A percentile compares a stretch with the other conserved stretches of the same genome.
These are phyloP conservation scores for Plutomurus gul DNA, from an alignment of 1,140 invertebrate species.

Conservation along the genomic window DNA sequence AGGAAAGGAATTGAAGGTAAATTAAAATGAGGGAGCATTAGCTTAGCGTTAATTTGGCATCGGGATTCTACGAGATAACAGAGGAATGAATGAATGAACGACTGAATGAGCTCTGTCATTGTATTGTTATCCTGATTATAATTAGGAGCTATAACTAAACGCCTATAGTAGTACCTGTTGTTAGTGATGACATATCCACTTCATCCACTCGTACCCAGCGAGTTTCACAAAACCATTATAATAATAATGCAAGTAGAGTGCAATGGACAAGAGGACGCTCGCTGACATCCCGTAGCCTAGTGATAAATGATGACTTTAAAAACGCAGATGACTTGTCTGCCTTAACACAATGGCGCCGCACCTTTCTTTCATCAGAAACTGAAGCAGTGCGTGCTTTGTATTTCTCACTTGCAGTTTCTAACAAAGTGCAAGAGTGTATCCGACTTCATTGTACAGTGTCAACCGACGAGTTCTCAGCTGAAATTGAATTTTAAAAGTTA, in stretches of 20 bases:
- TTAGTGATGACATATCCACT: neutral
- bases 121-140: constrained; percentile 14
- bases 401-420: too few relatives aligned
- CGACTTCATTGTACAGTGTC: too few relatives aligned
- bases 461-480: too few relatives aligned
- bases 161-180: constrained; percentile 11
- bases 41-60: constrained; percentile 15
- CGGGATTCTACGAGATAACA: neutral
- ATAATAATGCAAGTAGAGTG: neutral
- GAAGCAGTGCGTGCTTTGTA: too few relatives aligned
- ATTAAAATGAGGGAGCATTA: neutral
- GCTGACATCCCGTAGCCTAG: neutral
- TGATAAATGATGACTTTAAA: neutral
- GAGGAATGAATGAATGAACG: constrained; percentile 1
- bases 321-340: too few relatives aligned
- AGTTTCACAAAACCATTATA: neutral
- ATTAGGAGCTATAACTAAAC: neutral
- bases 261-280: neutral
- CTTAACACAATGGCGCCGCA: too few relatives aligned
- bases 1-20: too few relatives aligned
- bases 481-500: neutral
- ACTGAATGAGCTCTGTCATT: neutral
- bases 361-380: neutral
- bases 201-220: neutral
- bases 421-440: too few relatives aligned